Conservation (phyloP, 2,888 invertebrate species). For the Drosophila helvetica region DNA sequence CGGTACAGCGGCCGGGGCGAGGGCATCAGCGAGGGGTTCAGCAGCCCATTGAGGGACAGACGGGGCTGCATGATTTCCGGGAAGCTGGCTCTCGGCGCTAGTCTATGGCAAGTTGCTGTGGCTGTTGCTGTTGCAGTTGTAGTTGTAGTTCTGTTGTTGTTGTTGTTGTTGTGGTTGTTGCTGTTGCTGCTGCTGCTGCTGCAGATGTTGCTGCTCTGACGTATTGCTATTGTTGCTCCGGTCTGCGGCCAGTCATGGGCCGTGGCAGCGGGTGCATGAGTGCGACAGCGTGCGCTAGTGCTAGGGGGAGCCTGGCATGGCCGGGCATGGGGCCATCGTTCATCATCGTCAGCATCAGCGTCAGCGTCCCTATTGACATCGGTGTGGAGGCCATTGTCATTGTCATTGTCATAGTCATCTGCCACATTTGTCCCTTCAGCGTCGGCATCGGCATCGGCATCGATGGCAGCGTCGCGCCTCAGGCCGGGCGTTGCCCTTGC, state of each 20-base stretch:
- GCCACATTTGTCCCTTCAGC: constrained; percentile 52
- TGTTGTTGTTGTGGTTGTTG: constrained; percentile 29
- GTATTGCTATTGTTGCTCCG: constrained; percentile 33
- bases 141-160: constrained; percentile 36
- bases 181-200: constrained; percentile 27
- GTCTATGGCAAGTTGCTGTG: constrained; percentile 43
- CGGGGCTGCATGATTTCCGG: constrained; percentile 83
- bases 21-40: constrained; percentile 82
- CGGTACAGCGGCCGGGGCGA: constrained; percentile 82
- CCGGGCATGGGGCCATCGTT: constrained; percentile 60
- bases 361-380: constrained; percentile 31
- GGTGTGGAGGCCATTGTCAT: constrained; percentile 46
- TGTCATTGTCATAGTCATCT: constrained; percentile 35
- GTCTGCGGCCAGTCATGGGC: constrained; percentile 46
- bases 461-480: constrained; percentile 63
- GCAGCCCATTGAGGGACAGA: constrained; percentile 82
- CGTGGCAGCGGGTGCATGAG: constrained; percentile 31
- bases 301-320: constrained; percentile 5
- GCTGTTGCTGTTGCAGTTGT: constrained; percentile 34
- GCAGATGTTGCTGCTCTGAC: constrained; percentile 34
- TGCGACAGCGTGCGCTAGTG: background rate
- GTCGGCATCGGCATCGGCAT: constrained; percentile 57
- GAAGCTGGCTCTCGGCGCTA: constrained; percentile 77
- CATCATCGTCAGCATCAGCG: constrained; percentile 50
- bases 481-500: constrained; percentile 33